These are phyloP conservation scores for Gymnothorax javanicus DNA, from an alignment of 2,797 vertebrate species.

Conservation along the genomic window DNA sequence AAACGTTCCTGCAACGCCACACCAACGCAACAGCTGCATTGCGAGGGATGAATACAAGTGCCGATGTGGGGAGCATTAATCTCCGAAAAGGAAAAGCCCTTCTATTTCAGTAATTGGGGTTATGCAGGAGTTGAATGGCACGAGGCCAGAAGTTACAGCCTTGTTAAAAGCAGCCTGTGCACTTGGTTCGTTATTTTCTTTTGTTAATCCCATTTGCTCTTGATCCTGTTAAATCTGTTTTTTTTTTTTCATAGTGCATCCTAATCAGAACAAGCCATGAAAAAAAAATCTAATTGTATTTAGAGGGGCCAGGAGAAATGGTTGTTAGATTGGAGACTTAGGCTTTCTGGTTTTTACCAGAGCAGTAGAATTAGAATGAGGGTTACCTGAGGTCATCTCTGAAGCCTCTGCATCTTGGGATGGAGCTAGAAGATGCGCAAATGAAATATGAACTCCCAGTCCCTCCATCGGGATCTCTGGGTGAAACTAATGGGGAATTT, in stretches of 20 bases:
- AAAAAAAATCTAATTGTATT: background rate
- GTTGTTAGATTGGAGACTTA: no score
- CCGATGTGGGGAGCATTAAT: background rate
- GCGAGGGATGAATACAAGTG: background rate
- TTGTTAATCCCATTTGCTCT: slow-evolving; percentile 34
- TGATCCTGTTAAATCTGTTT: slow-evolving; percentile 38
- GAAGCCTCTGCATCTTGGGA: background rate
- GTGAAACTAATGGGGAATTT: background rate
- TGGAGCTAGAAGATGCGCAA: background rate
- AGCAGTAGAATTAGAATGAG: no score
- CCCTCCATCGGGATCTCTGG: background rate
- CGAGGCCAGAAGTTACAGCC: slow-evolving; percentile 37
- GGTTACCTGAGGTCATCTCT: background rate
- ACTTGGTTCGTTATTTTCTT: background rate
- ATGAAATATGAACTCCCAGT: background rate
- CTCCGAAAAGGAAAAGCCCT: background rate
- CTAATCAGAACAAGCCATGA: background rate
- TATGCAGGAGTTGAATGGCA: slow-evolving; percentile 33
- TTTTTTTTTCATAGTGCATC: background rate
- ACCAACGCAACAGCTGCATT: background rate
- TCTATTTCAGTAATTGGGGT: background rate
- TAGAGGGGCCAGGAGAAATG: no score
- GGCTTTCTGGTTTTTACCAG: no score
- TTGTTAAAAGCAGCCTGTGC: slow-evolving; percentile 54
- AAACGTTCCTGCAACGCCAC: background rate